Evolutionary conservation across 2,113 vertebrate genomes (phyloP), one percentile per base, ranked within the genome.

Genomic region (Garra rufa): DNA sequence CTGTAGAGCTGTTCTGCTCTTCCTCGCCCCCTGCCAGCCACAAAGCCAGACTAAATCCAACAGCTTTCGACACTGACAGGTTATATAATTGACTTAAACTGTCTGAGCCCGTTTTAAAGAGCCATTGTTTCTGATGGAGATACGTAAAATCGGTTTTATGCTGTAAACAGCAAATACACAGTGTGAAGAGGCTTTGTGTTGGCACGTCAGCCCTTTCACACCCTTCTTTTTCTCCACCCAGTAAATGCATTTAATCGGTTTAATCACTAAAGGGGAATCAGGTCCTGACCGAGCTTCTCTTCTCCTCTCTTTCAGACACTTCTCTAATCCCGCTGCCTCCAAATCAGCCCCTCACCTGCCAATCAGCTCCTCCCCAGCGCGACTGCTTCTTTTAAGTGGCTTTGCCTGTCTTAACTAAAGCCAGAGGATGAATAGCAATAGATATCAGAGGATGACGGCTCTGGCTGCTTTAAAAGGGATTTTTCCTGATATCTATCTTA

Each of bases 401-500:
- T 81, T 81, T 67, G 41, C 34, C 67, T 24, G 77, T 82, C 46
- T 82, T 75, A 83, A 74, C 75, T 70, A 82, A 89, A 82, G 81
- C 83, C 81, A 52, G 55, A 70, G 85, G 74, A 86, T 80, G 84
- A 89, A 84, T 55, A 82, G 63, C 73, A 87, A 81, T 28, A 55
- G 61, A 78, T 41, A 74, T 52, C 26, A 57, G 44, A 71, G 61
- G 67, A 80, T 76, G 14, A 86, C 52, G 44, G 44, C 34, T 77
- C 24, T 13, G 44, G 44, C 80, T 26, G n/a, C 38, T 71, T 34
- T 73, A 50, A 87, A 87, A 55, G 19, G 55, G 81, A 81, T 86
- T 87, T 63, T 86, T 74, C 24, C 78, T 82, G 46, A 76, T 26
- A 76, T 44, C 50, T 73, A 69, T 80, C 14, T 13, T 48, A 43